Base-by-base conservation (phyloP, 2,113 vertebrate genomes). In the Eurystomus gularis region DNA sequence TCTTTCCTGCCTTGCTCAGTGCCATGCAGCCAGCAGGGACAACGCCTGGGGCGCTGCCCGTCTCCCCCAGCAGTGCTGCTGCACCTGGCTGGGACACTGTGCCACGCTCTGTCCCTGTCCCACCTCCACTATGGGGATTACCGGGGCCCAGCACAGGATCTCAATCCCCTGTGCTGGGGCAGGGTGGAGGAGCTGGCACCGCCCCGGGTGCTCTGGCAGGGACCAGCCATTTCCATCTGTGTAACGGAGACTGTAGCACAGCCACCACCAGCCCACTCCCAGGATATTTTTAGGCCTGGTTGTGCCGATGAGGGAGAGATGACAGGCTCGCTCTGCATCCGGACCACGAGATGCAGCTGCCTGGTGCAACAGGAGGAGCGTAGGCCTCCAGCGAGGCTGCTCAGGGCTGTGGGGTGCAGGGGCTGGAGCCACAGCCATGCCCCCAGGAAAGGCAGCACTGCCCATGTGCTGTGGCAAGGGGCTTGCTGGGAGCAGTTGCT, bases 201-300 rank as follows among this genome's bases (percentile, higher is more conserved):
- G 68, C 51, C 42, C 51, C 4, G 16, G 52, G 73, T 12, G 7
- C 73, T 92, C 60, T 72, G 64, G 51, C 54, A 54, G 60, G 60
- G 60, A 64, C 37, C 49, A 77, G 82, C 77, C 58, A 6, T 90
- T 92, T 82, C 49, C 68, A 54, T 81, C 86, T 58, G 40, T 15
- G 4, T 66, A 76, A 77, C 2, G 3, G 91, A 86, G 80, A 42
- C 82, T 61, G 40, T 44, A 90, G 77, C 75, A 44, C 83, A 88
- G 10, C 82, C 48, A 40, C 52, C 33, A n/a, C 42, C 90, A 10
- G 52, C 94, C 92, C 62, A 82, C 93, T 94, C 75, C 26, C 0
- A 5, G 88, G 86, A 42, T 97, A 94, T 96, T 97, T 97, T 96
- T 97, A 96, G 93, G 31, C 48, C 85, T 95, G 39, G 44, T 51